These are phyloP conservation scores for Drosophila merina DNA, from an alignment of 2,888 invertebrate genomes.

Conservation along the genomic window DNA sequence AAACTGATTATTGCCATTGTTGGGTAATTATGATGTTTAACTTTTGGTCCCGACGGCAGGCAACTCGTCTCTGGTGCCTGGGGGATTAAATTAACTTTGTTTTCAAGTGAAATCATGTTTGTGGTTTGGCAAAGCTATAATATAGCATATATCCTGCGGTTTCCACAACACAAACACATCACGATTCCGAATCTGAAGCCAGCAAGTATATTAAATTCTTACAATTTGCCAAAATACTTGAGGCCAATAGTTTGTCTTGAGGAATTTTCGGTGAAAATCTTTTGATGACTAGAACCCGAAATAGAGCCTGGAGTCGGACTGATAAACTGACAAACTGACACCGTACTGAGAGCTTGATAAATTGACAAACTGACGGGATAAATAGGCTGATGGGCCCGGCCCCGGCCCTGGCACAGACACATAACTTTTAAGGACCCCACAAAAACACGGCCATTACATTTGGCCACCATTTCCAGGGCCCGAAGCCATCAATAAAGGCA, in stretches of 20 bases:
- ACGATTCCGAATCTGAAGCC: neutral
- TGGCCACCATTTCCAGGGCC: conserved; percentile 56
- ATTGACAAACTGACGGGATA: conserved; percentile 48
- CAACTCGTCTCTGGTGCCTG: no score
- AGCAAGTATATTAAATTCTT: neutral
- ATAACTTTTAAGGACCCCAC: conserved; percentile 65
- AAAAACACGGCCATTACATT: conserved; percentile 74
- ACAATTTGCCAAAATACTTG: neutral
- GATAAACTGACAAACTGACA: neutral
- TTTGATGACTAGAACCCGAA: neutral
- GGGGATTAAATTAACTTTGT: conserved; percentile 1
- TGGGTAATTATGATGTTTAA: conserved; percentile 28
- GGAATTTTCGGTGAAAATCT: neutral
- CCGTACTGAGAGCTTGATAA: conserved; percentile 25
- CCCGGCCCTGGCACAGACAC: conserved; percentile 47
- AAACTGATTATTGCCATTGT: conserved; percentile 47
- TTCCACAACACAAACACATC: neutral
- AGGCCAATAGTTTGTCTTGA: neutral
- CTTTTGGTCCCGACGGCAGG: neutral
- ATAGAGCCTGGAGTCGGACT: neutral
- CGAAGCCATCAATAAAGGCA: conserved; percentile 72
- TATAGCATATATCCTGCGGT: neutral
- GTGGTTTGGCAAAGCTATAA: neutral
- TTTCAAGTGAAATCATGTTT: conserved; percentile 1
- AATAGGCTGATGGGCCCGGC: neutral